Evolutionary conservation across 2,888 invertebrate genomes (phyloP), one percentile per base, ranked within the genome.

Genomic region (Slavum lentiscoides): DNA sequence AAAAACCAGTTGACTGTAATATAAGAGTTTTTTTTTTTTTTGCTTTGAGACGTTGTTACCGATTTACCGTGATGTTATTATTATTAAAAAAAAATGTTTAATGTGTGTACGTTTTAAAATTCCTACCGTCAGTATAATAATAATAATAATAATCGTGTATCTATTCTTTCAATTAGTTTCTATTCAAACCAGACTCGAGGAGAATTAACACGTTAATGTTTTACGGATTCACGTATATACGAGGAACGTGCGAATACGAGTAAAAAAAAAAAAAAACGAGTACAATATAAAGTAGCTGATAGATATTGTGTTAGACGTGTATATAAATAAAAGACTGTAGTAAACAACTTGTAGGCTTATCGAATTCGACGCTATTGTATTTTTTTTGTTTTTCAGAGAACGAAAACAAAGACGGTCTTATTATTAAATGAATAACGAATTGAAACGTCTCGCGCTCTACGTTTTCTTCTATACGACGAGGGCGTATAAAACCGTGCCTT

Each of bases 321-420:
- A 4, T 2, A 30, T 30, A 30, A 30, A 4, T n/a, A 49, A 68
- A 2, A 53, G 0, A 73, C 1, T 4, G n/a, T n/a, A 23, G 8
- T 19, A 15, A 19, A 23, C 59, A 30, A 19, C 19, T 30, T 19
- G 23, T 61, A 43, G 39, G 30, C 23, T 49, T 23, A 19, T 30
- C n/a, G 23, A 49, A 73, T 62, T 61, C 61, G 23, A 62, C 6
- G 4, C 7, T 62, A 49, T 62, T 62, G 49, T 73, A 43, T 13
- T n/a, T 73, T 59, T 23, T 61, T 19, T 49, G 23, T 53, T 53
- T 49, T 23, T 58, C 15, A 58, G 49, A 61, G 19, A 19, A 17
- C 21, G 21, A 72, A 72, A 59, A 73, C 43, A 61, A 61, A 17
- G 61, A n/a, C 30, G 49, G 49, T 59, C 23, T 30, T 49, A 19